Evolutionary conservation across 2,113 vertebrate genomes (phyloP).

Genomic region (Corythornis vintsioides): DNA sequence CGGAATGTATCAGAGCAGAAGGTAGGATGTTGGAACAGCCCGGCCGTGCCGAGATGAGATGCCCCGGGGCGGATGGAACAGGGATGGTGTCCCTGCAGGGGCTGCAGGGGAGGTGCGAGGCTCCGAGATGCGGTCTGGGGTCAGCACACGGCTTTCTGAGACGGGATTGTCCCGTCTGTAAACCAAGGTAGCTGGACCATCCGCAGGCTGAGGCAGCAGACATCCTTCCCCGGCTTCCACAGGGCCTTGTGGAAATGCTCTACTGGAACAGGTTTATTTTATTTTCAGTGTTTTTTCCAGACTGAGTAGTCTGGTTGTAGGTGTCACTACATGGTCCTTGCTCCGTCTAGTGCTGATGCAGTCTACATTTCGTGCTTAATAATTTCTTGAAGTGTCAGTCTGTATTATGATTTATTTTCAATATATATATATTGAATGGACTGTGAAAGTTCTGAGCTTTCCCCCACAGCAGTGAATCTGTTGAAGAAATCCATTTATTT

Average conservation of each 20-base stretch:
- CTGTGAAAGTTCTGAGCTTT: neutral
- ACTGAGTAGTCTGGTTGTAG: neutral
- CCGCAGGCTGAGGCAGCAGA: neutral
- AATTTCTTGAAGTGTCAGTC: neutral
- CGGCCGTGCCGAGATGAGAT: too few species aligned
- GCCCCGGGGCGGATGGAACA: too few species aligned
- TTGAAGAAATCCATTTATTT: neutral
- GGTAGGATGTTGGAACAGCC: too few species aligned
- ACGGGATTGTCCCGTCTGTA: neutral
- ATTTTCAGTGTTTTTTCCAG: neutral
- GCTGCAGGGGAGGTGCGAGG: neutral
- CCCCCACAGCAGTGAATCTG: neutral
- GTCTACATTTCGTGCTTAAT: neutral
- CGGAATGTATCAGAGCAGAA: neutral
- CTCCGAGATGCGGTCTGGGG: rapidly evolving
- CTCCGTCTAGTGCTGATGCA: neutral
- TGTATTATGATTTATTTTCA: neutral
- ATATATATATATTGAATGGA: neutral
- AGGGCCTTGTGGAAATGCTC: neutral
- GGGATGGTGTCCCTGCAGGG: too few species aligned
- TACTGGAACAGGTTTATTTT: neutral
- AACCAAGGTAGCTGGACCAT: constrained; percentile 31
- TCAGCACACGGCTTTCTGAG: neutral
- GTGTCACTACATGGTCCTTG: neutral
- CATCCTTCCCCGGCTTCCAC: neutral